Base-by-base conservation (phyloP, 2,113 vertebrate species). In the Synodontis membranacea region DNA sequence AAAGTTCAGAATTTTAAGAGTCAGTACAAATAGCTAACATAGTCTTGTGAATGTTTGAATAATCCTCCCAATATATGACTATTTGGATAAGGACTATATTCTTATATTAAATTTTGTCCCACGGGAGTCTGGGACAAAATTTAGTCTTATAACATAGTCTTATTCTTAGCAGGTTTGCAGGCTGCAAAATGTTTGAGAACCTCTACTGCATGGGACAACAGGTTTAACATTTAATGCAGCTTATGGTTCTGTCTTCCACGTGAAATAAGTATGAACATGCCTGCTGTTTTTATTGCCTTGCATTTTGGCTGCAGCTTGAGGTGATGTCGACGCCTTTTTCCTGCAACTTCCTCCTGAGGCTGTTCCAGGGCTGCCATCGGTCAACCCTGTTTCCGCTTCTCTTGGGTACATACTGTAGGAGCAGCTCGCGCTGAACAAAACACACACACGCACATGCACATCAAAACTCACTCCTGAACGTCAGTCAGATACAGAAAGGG, bases 241-340 rank as follows among this genome's bases (percentile, higher is more conserved):
- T 84, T 19, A 60, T 74, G 37, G 34, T 54, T 78, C 50, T 76
- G 17, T 75, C 17, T 34, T 60, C 34, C 25, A 39, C 76, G 76
- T 68, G 58, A 6, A 11, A 80, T 62, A n/a, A 39, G 72, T 75
- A 76, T 88, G 62, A 46, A 64, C 56, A 62, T 64, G 42, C 11
- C 58, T 82, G 58, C 9, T 48, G 70, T 58, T 92, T 92, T 93
- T 91, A 92, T 90, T 93, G 87, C 86, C 34, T 84, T 85, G 70
- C 42, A 81, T 70, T 80, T 52, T 68, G 52, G 74, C 37, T 83
- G 81, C 89, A 84, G 37, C 79, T 89, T 72, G 85, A 90, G 87
- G 90, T 83, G 83, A 87, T 87, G 85, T 86, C 91, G 89, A 85
- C 85, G 93, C 94, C 94, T 94, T 93, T 94, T 94, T 94, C 93